Base-by-base conservation (phyloP, 1,140 invertebrate species). In the Drosophila sulfurigaster region DNA sequence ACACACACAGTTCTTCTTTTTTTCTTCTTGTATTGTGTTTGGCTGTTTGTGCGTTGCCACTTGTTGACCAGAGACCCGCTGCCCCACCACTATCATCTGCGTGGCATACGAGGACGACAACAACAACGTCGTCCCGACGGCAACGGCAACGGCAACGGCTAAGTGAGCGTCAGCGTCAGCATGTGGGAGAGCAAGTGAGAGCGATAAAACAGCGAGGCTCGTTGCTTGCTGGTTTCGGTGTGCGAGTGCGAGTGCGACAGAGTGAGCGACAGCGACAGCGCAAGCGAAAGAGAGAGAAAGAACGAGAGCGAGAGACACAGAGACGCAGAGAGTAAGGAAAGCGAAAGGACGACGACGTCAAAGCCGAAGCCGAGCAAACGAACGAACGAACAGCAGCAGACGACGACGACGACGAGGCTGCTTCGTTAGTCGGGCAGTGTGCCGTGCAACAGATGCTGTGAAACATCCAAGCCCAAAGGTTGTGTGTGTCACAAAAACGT, bases 381-480 rank as follows among this genome's bases (percentile, higher is more conserved):
- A 25, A 25, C 20, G 20, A 25, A 25, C 20, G 16, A 28, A 1
- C 32, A 32, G 46, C 57, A 41, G 13, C 35, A 67, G 30, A 48
- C 51, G 32, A 43, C 43, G 28, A 25, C 20, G 51, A 56, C 54
- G 43, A 64, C 79, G 80, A 87, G 80, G 72, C 63, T 85, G 63
- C 60, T 72, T 86, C 83, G 83, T 73, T 41, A 79, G 66, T 88
- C 67, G 76, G 79, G 51, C 72, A 72, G 58, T 58, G 66, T 48
- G 78, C 85, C 51, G 71, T 71, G 85, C 85, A 88, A 88, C 85
- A 88, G 85, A 88, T 88, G 85, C 85, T 88, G 85, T 85, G 79
- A 81, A 89, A 89, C 85, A 89, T 81, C 62, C 70, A 85, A 89
- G 78, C 85, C 72, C 54, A 83, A 79, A 65, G 85, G 85, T 88